These are phyloP conservation scores for Archips crataeganus DNA, from an alignment of 2,888 invertebrate species.

Conservation along the genomic window DNA sequence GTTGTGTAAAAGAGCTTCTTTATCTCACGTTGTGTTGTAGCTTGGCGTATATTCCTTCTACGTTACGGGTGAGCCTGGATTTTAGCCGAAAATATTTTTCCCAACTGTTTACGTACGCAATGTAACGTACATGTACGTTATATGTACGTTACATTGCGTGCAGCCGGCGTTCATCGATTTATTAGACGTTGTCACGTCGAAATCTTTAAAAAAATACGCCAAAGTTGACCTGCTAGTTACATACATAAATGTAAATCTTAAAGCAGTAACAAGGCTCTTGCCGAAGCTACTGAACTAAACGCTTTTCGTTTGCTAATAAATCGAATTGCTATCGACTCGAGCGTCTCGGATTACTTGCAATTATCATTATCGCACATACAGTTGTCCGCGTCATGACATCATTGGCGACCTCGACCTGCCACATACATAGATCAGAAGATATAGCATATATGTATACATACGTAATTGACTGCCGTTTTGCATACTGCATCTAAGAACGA, in stretches of 20 bases:
- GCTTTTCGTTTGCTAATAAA: not conserved
- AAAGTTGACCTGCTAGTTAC: too few relatives aligned
- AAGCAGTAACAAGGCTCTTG: too few relatives aligned
- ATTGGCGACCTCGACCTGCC: constrained; percentile 19
- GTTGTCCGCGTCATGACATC: constrained; percentile 29
- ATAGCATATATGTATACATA: not conserved
- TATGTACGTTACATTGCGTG: too few relatives aligned
- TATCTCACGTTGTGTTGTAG: not conserved
- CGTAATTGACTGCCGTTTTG: not conserved
- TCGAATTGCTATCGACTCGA: constrained; percentile 1
- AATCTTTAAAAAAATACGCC: too few relatives aligned
- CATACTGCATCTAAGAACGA: not conserved
- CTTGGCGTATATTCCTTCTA: too few relatives aligned
- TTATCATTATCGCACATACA: constrained; percentile 24
- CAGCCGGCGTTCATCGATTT: too few relatives aligned
- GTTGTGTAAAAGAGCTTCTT: not conserved
- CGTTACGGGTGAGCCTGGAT: too few relatives aligned
- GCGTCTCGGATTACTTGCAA: constrained; percentile 7
- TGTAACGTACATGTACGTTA: too few relatives aligned
- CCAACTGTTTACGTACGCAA: too few relatives aligned
- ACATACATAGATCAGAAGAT: constrained; percentile 1
- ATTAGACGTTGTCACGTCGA: too few relatives aligned
- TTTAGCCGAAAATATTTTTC: too few relatives aligned
- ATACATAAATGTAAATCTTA: too few relatives aligned
- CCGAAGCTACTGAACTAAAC: not conserved